Conservation (phyloP, 2,113 vertebrate species). For the Ictalurus furcatus region DNA sequence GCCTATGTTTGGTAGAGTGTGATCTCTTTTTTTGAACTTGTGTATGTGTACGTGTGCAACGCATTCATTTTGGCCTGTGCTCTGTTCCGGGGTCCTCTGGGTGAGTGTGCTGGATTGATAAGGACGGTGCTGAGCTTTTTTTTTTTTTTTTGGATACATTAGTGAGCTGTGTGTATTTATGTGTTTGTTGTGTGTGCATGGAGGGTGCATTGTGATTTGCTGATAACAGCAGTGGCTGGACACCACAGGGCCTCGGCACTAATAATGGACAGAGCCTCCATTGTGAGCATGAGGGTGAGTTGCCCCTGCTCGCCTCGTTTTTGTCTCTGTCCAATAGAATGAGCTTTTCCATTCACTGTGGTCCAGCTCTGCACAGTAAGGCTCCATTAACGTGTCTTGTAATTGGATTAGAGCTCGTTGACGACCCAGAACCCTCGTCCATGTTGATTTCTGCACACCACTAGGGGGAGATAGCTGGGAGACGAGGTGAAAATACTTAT, state of each 20-base stretch:
- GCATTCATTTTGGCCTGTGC: slow-evolving; percentile 65
- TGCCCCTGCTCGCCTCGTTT: slow-evolving; percentile 43
- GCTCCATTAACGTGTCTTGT: slow-evolving; percentile 59
- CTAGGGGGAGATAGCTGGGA: slow-evolving; percentile 23
- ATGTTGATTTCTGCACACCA: slow-evolving; percentile 32
- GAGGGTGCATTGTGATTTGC: slow-evolving; percentile 37
- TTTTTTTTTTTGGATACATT: slow-evolving; percentile 61
- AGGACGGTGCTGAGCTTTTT: slow-evolving; percentile 58
- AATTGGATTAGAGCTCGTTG: slow-evolving; percentile 59
- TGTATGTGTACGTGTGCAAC: slow-evolving; percentile 32
- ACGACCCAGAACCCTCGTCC: slow-evolving; percentile 26
- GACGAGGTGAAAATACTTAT: neutral
- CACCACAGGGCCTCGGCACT: slow-evolving; percentile 41
- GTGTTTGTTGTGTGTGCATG: slow-evolving; percentile 42
- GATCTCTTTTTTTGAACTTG: neutral
- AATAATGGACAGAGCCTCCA: slow-evolving; percentile 61
- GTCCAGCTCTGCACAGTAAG: slow-evolving; percentile 51
- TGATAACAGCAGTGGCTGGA: slow-evolving; percentile 51
- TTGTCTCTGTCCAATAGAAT: slow-evolving; percentile 53
- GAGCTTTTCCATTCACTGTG: slow-evolving; percentile 42
- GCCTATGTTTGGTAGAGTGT: neutral
- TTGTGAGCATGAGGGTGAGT: slow-evolving; percentile 56
- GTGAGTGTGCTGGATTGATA: slow-evolving; percentile 74
- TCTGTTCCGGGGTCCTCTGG: slow-evolving; percentile 65
- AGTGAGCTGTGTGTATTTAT: slow-evolving; percentile 43